These are phyloP conservation scores for Ephestia elutella DNA, from an alignment of 1,140 invertebrate genomes.

Conservation along the genomic window DNA sequence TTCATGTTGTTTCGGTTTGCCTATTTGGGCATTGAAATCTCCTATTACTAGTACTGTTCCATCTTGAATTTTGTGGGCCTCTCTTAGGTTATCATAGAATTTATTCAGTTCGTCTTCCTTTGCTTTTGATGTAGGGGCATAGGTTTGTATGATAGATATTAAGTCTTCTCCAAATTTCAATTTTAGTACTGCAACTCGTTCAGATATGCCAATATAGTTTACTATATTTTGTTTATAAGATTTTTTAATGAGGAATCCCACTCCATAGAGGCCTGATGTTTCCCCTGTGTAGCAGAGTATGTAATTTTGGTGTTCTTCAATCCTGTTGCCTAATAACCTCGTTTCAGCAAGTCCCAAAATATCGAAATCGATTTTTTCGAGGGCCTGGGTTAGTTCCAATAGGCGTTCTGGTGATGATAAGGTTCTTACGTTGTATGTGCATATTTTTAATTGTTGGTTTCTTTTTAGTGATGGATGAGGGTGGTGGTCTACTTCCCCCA, in stretches of 20 bases:
- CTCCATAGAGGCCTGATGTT: constrained; percentile 17
- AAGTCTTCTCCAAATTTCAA: not conserved
- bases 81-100: constrained; percentile 11
- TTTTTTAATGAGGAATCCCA: constrained; percentile 21
- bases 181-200: constrained; percentile 14
- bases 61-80: not conserved
- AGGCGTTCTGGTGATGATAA: no score
- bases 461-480: not conserved
- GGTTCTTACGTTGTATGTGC: no score
- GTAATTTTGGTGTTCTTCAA: constrained; percentile 24
- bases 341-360: no score
- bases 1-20: no score
- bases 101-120: constrained; percentile 11
- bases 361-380: no score
- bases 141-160: constrained; percentile 14
- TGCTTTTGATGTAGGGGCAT: constrained; percentile 14
- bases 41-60: no score
- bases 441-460: no score
- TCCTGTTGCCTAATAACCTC: constrained; percentile 17
- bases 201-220: no score
- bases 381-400: no score
- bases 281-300: constrained; percentile 18
- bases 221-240: constrained; percentile 9
- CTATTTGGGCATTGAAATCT: no score
- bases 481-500: no score